phyloP scores from a whole-genome alignment of 1,140 invertebrate genomes.

The Augochlora pura region DNA sequence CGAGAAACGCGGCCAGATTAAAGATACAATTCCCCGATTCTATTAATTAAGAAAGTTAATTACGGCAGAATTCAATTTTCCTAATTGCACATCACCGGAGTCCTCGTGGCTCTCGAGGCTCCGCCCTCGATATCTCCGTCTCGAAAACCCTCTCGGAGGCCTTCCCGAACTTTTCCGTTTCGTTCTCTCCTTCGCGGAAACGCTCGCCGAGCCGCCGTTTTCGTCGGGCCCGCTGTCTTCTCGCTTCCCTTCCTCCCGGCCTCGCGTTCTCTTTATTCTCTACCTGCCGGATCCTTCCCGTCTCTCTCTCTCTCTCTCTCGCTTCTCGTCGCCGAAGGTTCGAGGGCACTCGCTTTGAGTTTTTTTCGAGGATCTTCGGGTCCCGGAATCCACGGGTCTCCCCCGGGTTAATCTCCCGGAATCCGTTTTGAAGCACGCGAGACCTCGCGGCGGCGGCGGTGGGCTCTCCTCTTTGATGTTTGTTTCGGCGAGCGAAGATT shows the following conservation, averaged over 20 bases:
- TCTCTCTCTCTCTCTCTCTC: too few relatives aligned
- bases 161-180: constrained; percentile 4
- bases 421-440: not conserved
- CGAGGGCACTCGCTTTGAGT: constrained; percentile 15
- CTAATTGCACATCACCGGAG: constrained; percentile 69
- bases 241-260: not conserved
- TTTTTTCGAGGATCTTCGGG: not conserved
- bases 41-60: constrained; percentile 75
- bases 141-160: constrained; percentile 9
- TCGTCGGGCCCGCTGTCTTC: too few relatives aligned
- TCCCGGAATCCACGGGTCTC: not conserved
- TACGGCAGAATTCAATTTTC: constrained; percentile 70
- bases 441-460: not conserved
- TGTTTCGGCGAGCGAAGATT: constrained; percentile 1
- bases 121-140: constrained; percentile 25
- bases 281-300: too few relatives aligned
- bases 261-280: too few relatives aligned
- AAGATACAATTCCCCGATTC: constrained; percentile 71
- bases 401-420: constrained; percentile 8
- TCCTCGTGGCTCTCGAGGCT: constrained; percentile 19
- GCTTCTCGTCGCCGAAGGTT: not conserved
- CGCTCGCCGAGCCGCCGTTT: not conserved
- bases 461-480: constrained; percentile 12
- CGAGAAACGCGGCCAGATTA: constrained; percentile 61
- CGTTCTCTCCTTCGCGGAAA: constrained; percentile 16